These are phyloP conservation scores for Zosterops borbonicus DNA, from an alignment of 2,113 vertebrate species.

Conservation along the genomic window DNA sequence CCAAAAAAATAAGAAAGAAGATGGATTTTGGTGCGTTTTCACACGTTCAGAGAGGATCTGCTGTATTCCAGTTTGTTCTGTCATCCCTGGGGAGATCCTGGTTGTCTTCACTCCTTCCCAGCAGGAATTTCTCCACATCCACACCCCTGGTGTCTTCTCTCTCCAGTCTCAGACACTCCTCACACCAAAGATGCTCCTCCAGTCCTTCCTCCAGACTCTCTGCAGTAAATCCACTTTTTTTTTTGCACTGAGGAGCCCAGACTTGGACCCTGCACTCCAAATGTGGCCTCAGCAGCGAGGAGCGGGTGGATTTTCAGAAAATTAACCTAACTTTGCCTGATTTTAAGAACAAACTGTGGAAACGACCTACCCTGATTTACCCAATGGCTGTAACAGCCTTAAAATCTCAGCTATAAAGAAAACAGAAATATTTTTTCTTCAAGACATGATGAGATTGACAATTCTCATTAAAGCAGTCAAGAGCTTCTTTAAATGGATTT, in stretches of 20 bases:
- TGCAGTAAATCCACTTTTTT: neutral
- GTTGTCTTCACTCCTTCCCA: neutral
- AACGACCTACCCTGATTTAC: neutral
- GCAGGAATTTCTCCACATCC: neutral
- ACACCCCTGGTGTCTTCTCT: neutral
- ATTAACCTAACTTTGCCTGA: neutral
- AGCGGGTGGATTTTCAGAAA: neutral
- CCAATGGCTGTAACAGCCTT: neutral
- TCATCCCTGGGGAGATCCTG: neutral
- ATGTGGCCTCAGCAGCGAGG: rapidly evolving
- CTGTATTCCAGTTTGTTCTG: neutral
- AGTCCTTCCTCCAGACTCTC: neutral
- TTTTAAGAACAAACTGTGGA: neutral
- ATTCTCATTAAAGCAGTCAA: neutral
- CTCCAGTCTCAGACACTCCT: neutral
- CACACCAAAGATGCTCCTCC: neutral
- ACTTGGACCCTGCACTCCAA: neutral
- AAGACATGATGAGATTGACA: neutral
- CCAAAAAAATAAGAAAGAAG: neutral
- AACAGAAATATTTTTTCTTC: neutral
- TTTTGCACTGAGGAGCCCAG: neutral
- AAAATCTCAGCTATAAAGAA: neutral
- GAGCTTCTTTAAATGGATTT: neutral
- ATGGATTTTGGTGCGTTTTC: neutral
- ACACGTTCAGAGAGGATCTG: rapidly evolving